Base-by-base conservation (phyloP, 2,888 invertebrate genomes). In the Taenaris catops region DNA sequence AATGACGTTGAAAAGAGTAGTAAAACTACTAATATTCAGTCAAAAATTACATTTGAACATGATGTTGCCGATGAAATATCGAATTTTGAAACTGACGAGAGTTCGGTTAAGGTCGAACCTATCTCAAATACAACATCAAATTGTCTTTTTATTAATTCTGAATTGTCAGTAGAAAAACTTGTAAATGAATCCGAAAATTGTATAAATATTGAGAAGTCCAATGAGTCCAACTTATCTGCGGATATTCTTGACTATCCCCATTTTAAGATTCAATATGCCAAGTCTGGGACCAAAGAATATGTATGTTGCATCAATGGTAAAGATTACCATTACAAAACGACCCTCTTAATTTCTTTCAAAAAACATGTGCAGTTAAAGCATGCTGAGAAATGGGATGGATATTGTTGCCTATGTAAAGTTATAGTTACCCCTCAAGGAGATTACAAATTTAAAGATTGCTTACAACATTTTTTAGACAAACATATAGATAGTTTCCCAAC, bases 361-460 rank as follows among this genome's bases (percentile, higher is more conserved):
- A 81, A 76, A 51, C 84, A 84, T 39, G 66, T 81, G 1, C 79
- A 83, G 51, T 38, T 53, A 0, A 80, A 76, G 44, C 86, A 86
- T 42, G 44, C 49, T 2, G 78, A 87, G 12, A 59, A 55, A 9
- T 91, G 91, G 90, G 84, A 87, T 41, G 91, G 91, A 1, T 87
- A 75, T 49, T 91, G 90, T 51, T 64, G 53, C 28, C 47, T 80
- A 5, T 90, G 90, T 46, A 75, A 83, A 51, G 71, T 81, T 1
- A 79, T 83, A 8, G 76, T 81, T 1, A 78, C 70, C 8, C 54
- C 73, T 4, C 78, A 76, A 62, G 83, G 81, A 7, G 47, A 49
- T 7, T 63, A 76, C 19, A 43, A 36, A 35, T 79, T 78, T 31
- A 76, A 59, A 49, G 79, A 81, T 32, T 84, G 83, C 41, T 53